Evolutionary conservation across 2,113 vertebrate genomes (phyloP), one percentile per base, ranked within the genome.

Genomic region (Athene noctua): DNA sequence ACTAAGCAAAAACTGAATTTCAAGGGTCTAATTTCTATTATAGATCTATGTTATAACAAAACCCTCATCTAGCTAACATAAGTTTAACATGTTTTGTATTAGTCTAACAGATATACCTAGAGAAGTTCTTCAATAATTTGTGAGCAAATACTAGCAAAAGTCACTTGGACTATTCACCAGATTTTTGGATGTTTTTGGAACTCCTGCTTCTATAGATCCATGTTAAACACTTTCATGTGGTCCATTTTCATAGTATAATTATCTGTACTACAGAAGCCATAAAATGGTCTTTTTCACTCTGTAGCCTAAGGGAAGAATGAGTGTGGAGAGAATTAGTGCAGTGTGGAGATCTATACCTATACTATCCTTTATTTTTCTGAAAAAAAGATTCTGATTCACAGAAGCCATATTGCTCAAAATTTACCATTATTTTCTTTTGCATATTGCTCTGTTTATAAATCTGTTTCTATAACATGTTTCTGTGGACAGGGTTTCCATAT

Each of bases 311-410:
- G 62, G 9, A 57, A 52, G 8, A 63, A 52, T 11, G 13, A 68
- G 7, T 62, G 26, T 21, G 13, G 34, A 71, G 21, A 66, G 7
- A 68, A n/a, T 11, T 20, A 22, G 12, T 0, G 1, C 18, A 34
- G 8, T 32, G 19, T 21, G 9, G 30, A 44, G 10, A 84, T 11
- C 5, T 73, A 1, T 22, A 44, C 12, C 15, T 46, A 30, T 47
- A 66, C 6, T 10, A 59, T 3, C 1, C 1, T 38, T n/a, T 15
- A 20, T 38, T 55, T 52, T 10, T 10, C 0, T 36, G 19, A 29
- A 15, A 55, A 80, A 73, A 22, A 71, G 15, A 12, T 6, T 80
- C 13, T 51, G 10, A 80, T 68, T 87, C 12, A 34, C 13, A 54
- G 49, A 3, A 90, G 14, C 10, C 34, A 51, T 18, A 0, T 18